Evolutionary conservation across 2,888 invertebrate genomes (phyloP).

Genomic region (Agrilus biguttatus): DNA sequence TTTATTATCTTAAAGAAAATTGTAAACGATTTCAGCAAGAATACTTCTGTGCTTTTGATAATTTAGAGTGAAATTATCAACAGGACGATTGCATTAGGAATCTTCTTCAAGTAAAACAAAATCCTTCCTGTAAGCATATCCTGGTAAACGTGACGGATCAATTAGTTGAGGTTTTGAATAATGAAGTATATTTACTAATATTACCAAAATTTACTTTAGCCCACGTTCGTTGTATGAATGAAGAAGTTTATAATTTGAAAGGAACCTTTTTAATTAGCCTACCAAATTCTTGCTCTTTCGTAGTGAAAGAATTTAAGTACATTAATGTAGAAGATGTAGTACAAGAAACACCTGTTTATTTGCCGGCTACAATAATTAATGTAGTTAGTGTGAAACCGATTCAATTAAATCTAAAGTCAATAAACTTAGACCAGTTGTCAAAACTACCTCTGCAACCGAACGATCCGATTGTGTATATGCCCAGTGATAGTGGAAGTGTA

Average conservation of each 20-base stretch:
- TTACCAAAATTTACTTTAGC: not conserved
- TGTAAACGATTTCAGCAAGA: not conserved
- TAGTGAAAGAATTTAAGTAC: not conserved
- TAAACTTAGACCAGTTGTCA: slow-evolving; percentile 1
- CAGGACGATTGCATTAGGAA: not conserved
- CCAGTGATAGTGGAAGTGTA: too few relatives aligned
- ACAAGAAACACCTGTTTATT: not conserved
- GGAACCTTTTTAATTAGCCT: not conserved
- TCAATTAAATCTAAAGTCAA: slow-evolving; percentile 2
- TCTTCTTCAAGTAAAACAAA: slow-evolving; percentile 1
- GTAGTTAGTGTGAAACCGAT: not conserved
- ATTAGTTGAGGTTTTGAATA: too few relatives aligned
- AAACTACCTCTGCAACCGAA: not conserved
- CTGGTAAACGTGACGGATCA: too few relatives aligned
- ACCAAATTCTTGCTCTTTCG: not conserved
- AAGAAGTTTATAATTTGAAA: slow-evolving; percentile 1
- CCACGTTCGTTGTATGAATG: not conserved
- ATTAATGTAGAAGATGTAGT: not conserved
- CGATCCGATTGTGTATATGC: too few relatives aligned
- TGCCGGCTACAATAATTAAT: not conserved
- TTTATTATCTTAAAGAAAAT: too few relatives aligned
- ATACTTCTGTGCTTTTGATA: not conserved
- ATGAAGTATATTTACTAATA: not conserved
- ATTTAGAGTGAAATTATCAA: slow-evolving; percentile 1
- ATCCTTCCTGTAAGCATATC: not conserved